phyloP scores from a whole-genome alignment of 2,888 invertebrate genomes.

The Eupithecia pulchellata region DNA sequence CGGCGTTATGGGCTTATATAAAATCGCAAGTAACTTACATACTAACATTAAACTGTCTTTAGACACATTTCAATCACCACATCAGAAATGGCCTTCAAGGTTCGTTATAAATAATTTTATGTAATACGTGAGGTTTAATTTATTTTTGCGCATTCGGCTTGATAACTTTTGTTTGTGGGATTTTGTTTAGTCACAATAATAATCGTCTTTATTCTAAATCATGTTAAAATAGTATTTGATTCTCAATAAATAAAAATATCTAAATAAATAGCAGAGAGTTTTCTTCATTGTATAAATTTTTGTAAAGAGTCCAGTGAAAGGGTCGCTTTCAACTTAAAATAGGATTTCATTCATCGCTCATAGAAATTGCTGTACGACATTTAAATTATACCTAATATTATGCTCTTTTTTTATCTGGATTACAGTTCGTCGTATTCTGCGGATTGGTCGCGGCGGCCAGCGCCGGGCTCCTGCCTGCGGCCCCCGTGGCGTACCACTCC shows the following conservation, averaged over 20 bases:
- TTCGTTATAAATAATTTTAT: constrained; percentile 10
- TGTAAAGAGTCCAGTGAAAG: too few species aligned
- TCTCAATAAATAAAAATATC: too few species aligned
- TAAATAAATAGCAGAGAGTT: too few species aligned
- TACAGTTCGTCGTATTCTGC: constrained; percentile 48
- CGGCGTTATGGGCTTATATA: constrained; percentile 38
- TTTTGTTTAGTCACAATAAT: too few species aligned
- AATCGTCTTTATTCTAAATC: too few species aligned
- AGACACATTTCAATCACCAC: constrained; percentile 32
- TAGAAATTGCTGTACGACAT: neutral
- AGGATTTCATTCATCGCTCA: neutral
- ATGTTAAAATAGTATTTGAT: too few species aligned
- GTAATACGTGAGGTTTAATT: neutral
- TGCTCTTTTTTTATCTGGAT: neutral
- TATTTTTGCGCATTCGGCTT: neutral
- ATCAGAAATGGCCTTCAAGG: constrained; percentile 49
- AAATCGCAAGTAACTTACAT: constrained; percentile 32
- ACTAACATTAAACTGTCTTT: constrained; percentile 36
- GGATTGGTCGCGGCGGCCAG: constrained; percentile 48
- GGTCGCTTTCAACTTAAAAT: too few species aligned
- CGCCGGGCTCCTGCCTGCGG: constrained; percentile 51
- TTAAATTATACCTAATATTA: neutral
- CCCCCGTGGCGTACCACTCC: constrained; percentile 48
- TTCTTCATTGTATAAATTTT: too few species aligned
- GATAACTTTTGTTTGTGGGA: neutral